Conservation (phyloP, 2,797 vertebrate genomes). For the Macrochelys suwanniensis region DNA sequence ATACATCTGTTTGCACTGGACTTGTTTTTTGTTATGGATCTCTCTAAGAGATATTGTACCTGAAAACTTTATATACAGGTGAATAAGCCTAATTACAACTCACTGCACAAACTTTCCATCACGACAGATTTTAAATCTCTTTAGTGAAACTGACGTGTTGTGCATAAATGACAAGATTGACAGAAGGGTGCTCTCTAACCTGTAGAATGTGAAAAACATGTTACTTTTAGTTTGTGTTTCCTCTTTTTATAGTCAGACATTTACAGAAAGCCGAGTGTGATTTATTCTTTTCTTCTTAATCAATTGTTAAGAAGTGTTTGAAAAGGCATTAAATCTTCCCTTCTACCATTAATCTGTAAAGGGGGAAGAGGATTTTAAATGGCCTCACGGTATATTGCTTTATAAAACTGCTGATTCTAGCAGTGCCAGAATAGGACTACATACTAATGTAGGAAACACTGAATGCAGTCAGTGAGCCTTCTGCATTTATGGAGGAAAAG, state of each 20-base stretch:
- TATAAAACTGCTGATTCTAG: slow-evolving; percentile 84
- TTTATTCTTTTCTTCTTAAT: slow-evolving; percentile 81
- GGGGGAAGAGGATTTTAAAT: slow-evolving; percentile 77
- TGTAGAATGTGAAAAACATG: slow-evolving; percentile 65
- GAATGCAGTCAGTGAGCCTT: slow-evolving; percentile 71
- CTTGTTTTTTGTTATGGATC: slow-evolving; percentile 20
- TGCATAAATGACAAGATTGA: slow-evolving; percentile 61
- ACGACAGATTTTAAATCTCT: slow-evolving; percentile 46
- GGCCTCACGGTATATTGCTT: slow-evolving; percentile 83
- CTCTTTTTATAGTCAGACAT: slow-evolving; percentile 48
- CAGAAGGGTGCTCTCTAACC: slow-evolving; percentile 62
- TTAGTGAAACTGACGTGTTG: slow-evolving; percentile 50
- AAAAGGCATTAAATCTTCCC: slow-evolving; percentile 80
- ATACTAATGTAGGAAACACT: slow-evolving; percentile 80
- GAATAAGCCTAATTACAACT: slow-evolving; percentile 18
- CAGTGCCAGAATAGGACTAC: slow-evolving; percentile 77
- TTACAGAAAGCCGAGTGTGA: slow-evolving; percentile 64
- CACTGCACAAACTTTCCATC: slow-evolving; percentile 40
- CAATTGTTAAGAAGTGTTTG: slow-evolving; percentile 81
- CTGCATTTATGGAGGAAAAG: slow-evolving; percentile 79
- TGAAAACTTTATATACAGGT: slow-evolving; percentile 38
- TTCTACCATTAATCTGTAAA: slow-evolving; percentile 80
- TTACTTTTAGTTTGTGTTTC: slow-evolving; percentile 75
- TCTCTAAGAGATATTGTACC: slow-evolving; percentile 18
- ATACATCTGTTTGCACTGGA: slow-evolving; percentile 30